Evolutionary conservation across 2,888 invertebrate genomes (phyloP).

Genomic region (Leucophora obtusa): DNA sequence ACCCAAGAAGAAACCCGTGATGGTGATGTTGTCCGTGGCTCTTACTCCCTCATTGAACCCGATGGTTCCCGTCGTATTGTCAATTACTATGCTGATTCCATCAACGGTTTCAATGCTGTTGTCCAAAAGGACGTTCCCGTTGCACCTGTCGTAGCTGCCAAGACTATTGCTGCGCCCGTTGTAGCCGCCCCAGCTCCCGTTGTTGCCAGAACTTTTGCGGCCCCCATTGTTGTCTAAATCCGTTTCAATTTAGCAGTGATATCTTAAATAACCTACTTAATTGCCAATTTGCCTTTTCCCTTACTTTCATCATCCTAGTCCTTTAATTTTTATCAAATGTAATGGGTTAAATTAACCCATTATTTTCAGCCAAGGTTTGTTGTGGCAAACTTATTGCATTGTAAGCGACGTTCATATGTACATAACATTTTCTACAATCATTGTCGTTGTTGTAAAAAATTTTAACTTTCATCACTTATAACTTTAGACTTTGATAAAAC

Average conservation of each 20-base stretch:
- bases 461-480: slow-evolving; percentile 72
- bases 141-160: slow-evolving; percentile 71
- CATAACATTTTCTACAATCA: slow-evolving; percentile 72
- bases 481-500: slow-evolving; percentile 64
- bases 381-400: slow-evolving; percentile 59
- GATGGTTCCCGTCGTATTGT: slow-evolving; percentile 80
- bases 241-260: slow-evolving; percentile 18
- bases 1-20: slow-evolving; percentile 79
- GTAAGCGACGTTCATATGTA: slow-evolving; percentile 77
- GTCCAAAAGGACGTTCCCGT: slow-evolving; percentile 79
- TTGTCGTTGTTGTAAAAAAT: slow-evolving; percentile 73
- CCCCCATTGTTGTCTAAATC: slow-evolving; percentile 72
- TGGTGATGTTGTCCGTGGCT: slow-evolving; percentile 80
- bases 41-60: slow-evolving; percentile 79
- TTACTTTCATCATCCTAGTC: not conserved
- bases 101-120: slow-evolving; percentile 80
- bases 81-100: slow-evolving; percentile 79
- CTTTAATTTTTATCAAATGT: slow-evolving; percentile 31
- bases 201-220: slow-evolving; percentile 71
- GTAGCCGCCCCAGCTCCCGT: slow-evolving; percentile 74
- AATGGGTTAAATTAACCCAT: slow-evolving; percentile 38
- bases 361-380: slow-evolving; percentile 46
- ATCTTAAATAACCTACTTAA: not conserved
- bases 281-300: slow-evolving; percentile 46
- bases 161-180: slow-evolving; percentile 76